Conservation (phyloP, 2,113 vertebrate genomes). For the Antigone vipio region DNA sequence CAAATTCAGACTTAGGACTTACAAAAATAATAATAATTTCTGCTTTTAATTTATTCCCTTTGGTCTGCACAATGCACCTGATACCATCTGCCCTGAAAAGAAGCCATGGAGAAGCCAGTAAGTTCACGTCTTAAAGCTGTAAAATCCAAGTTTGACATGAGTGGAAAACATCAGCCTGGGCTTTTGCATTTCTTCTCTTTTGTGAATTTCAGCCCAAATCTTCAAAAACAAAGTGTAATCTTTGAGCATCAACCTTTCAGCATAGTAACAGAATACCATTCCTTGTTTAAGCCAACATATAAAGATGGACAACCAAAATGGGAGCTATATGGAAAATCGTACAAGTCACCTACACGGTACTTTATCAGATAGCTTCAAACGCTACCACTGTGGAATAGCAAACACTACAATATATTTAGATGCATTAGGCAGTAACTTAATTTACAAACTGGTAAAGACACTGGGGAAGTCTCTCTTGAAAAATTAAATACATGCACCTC, state of each 20-base stretch:
- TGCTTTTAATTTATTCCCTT: not conserved
- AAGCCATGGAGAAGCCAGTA: not conserved
- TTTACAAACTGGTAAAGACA: not conserved
- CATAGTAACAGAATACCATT: not conserved
- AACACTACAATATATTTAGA: not conserved
- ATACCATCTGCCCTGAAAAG: not conserved
- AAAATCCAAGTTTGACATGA: not conserved
- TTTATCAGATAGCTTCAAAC: not conserved
- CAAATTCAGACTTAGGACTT: not conserved
- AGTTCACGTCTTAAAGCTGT: not conserved
- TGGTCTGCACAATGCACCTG: not conserved
- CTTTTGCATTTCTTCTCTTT: not conserved
- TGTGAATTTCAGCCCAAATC: not conserved
- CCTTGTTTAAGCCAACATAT: not conserved
- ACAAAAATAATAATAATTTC: not conserved
- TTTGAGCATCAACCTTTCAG: not conserved
- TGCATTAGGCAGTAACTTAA: not conserved
- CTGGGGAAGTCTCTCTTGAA: not conserved
- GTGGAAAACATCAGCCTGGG: not conserved
- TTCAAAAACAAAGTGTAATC: not conserved
- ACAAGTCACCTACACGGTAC: not conserved
- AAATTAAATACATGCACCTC: not conserved
- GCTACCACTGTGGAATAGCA: not conserved
- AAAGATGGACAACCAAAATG: not conserved
- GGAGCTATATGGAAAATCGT: not conserved